phyloP scores from a whole-genome alignment of 2,888 invertebrate genomes.

The Anarsia innoxiella region DNA sequence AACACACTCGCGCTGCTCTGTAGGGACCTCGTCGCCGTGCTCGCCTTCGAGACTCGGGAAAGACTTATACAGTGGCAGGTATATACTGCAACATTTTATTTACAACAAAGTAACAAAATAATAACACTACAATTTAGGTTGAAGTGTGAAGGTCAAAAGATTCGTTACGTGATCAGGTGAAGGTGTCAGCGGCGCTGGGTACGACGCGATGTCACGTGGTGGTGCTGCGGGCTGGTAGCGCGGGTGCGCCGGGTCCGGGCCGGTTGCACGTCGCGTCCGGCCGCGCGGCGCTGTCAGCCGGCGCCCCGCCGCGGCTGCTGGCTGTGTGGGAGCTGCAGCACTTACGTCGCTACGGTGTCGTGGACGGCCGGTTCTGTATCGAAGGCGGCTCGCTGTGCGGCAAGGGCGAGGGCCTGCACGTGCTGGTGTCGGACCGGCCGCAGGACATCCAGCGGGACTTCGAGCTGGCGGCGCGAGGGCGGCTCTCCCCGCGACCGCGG shows the following conservation, averaged over 20 bases:
- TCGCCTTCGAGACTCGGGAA: constrained; percentile 92
- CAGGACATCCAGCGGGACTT: constrained; percentile 82
- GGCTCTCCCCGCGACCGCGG: not conserved
- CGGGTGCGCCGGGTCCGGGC: constrained; percentile 85
- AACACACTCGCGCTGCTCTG: constrained; percentile 93
- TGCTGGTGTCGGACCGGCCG: constrained; percentile 84
- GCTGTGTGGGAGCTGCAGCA: constrained; percentile 82
- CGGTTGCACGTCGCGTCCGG: constrained; percentile 86
- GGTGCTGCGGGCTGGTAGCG: constrained; percentile 41
- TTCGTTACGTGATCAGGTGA: constrained; percentile 36
- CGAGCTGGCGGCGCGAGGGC: constrained; percentile 76
- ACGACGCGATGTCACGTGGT: constrained; percentile 50
- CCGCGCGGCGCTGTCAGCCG: constrained; percentile 86
- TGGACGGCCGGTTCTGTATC: constrained; percentile 91
- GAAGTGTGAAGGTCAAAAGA: too few relatives aligned
- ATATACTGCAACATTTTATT: too few relatives aligned
- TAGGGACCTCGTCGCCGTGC: constrained; percentile 86
- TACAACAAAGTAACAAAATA: too few relatives aligned
- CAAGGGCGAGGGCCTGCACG: constrained; percentile 86
- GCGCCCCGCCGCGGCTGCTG: constrained; percentile 85
- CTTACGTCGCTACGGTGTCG: constrained; percentile 87
- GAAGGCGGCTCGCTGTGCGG: constrained; percentile 92
- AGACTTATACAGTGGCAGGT: constrained; percentile 92
- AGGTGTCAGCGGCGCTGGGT: constrained; percentile 48
- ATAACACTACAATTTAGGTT: too few relatives aligned